Base-by-base conservation (phyloP, 2,888 invertebrate species). In the Cabera pusaria region DNA sequence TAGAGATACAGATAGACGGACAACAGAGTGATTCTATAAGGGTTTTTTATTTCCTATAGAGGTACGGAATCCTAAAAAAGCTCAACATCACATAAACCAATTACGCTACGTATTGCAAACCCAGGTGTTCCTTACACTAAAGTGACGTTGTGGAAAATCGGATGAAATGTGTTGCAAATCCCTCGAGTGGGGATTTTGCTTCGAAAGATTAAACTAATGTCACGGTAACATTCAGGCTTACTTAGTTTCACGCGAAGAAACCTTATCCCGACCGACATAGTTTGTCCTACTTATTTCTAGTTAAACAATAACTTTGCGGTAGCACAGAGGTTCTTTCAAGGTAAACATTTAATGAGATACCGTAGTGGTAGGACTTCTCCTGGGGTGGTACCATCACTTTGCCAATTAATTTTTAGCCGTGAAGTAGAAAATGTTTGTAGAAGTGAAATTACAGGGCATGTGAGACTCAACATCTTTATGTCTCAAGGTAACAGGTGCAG, bases 101-200 rank as follows among this genome's bases (percentile, higher is more conserved):
- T 14, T 14, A 2, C 14, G 14, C 4, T 3, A 14, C 14, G 4
- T 14, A 3, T 20, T 6, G 20, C 20, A n/a, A 18, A 18, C 4
- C 2, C 1, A 22, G 1, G 10, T 10, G 22, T 22, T 22, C 10
- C 7, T 8, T 10, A 5, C 9, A 21, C 20, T n/a, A 25, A 9
- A 20, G 34, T 34, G 34, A 34, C 25, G 25, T 19, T 24, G 33
- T 20, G 24, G 34, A 26, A 34, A 34, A 34, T 33, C 10, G 26
- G 22, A 10, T 23, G 4, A 7, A 21, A 27, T 35, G 25, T 6
- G 25, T 34, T 24, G 7, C 33, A 35, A 27, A 20, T 35, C 21
- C 26, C 25, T 14, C 2, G 12, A 8, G 34, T 9, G n/a, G 24
- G 5, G 26, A 10, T 26, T 25, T 34, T 5, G 23, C 23, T 36